A percentile compares a stretch with the other conserved stretches of the same genome.
Conservation (phyloP, 2,797 vertebrate genomes). For the Pteropus rufus region DNA sequence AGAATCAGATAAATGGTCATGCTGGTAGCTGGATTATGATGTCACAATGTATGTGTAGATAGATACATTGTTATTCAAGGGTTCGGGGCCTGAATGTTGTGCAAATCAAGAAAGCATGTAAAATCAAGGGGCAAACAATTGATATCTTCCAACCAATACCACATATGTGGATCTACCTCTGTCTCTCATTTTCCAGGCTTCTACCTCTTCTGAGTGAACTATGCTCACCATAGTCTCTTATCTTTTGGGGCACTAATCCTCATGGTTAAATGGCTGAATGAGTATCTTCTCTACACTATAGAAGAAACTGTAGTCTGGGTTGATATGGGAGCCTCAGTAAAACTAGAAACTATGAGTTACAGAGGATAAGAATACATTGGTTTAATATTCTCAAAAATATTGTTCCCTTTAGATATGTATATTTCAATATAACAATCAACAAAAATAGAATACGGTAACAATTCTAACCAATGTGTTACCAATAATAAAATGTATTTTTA, state of each 20-base stretch:
- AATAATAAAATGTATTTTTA: not conserved
- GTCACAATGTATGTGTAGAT: not conserved
- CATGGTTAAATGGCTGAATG: not conserved
- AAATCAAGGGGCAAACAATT: not conserved
- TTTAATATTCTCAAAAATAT: conserved; percentile 4
- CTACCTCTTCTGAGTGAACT: not conserved
- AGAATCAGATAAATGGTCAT: not conserved
- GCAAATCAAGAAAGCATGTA: conserved; percentile 1
- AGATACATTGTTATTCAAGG: not conserved
- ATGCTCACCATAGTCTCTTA: not conserved
- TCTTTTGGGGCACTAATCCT: not conserved
- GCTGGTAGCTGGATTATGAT: not conserved
- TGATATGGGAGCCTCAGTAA: not conserved
- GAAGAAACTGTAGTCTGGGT: not conserved
- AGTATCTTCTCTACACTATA: not conserved
- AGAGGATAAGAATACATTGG: not conserved
- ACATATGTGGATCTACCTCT: not conserved
- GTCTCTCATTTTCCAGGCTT: not conserved
- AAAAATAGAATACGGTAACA: not conserved
- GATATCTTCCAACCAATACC: not conserved
- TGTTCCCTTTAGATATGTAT: not conserved
- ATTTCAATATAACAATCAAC: not conserved
- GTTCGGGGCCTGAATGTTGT: not conserved
- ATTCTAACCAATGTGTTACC: not conserved
- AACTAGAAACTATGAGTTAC: not conserved